Percentiles rank a stretch among this genome's conserved stretches.
Evolutionary conservation across 53 echinoderm and acorn worm species (phyloP).

Genomic region (Holothuria scabra): DNA sequence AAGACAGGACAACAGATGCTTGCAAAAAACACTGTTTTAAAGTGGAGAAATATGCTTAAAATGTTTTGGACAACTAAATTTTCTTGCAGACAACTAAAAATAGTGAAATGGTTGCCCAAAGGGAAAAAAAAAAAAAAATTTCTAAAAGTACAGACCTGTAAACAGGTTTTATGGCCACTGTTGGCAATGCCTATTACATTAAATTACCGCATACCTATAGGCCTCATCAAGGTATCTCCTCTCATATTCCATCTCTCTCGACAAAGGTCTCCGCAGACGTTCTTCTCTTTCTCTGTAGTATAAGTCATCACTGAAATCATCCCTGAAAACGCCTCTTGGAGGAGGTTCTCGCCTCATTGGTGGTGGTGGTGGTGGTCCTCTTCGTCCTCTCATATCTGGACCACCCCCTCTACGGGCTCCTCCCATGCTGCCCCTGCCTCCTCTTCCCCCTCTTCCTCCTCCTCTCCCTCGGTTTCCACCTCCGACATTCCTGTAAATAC

Average conservation of each 20-base stretch:
- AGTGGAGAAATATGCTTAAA: too few species aligned
- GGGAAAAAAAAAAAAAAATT: too few species aligned
- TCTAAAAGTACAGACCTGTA: too few species aligned
- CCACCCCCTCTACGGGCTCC: slow-evolving; percentile 30
- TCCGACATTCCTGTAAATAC: not conserved
- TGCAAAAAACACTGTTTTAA: too few species aligned
- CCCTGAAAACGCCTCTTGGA: slow-evolving; percentile 59
- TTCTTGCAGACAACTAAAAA: too few species aligned
- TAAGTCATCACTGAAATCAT: slow-evolving; percentile 68
- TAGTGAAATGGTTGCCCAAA: too few species aligned
- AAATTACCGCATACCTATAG: slow-evolving; percentile 15
- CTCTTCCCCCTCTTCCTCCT: slow-evolving; percentile 57
- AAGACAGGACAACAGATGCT: too few species aligned
- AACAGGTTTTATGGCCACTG: too few species aligned
- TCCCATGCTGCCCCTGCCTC: slow-evolving; percentile 51
- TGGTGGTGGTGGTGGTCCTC: too few species aligned
- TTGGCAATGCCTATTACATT: too few species aligned
- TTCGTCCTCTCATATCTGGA: slow-evolving; percentile 11
- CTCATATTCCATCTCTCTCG: slow-evolving; percentile 31
- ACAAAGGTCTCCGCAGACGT: not conserved
- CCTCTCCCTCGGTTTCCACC: slow-evolving; percentile 31
- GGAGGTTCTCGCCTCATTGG: slow-evolving; percentile 48
- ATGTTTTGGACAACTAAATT: too few species aligned
- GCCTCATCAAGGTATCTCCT: slow-evolving; percentile 26
- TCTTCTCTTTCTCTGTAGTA: slow-evolving; percentile 52